A percentile compares a stretch with the other conserved stretches of the same genome.
Conservation (phyloP, 2,888 invertebrate genomes). For the Acronicta aceris region DNA sequence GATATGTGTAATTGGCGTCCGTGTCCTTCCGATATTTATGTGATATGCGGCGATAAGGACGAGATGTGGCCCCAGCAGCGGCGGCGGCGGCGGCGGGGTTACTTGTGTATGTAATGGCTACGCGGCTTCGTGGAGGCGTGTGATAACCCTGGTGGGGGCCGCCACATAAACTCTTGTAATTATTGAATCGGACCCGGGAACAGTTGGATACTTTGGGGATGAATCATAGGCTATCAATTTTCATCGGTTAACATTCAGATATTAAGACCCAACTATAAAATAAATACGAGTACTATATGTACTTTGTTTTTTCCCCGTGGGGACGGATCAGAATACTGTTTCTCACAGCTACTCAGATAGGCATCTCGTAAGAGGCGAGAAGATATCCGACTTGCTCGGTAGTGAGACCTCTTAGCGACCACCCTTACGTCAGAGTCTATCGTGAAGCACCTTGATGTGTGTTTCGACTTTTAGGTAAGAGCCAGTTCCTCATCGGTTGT, state of each 20-base stretch:
- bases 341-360: no score
- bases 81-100: slow-evolving; percentile 40
- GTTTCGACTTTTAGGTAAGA: no score
- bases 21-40: slow-evolving; percentile 58
- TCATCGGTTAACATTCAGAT: background rate
- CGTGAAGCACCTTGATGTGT: no score
- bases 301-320: no score
- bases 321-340: no score
- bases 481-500: no score
- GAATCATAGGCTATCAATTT: slow-evolving; percentile 24
- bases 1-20: slow-evolving; percentile 57
- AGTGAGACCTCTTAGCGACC: no score
- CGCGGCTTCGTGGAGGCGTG: slow-evolving; percentile 30
- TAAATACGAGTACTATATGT: no score
- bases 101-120: slow-evolving; percentile 43
- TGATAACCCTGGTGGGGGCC: slow-evolving; percentile 33
- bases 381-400: no score
- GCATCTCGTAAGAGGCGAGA: no score
- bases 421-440: no score
- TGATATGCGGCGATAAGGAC: slow-evolving; percentile 52
- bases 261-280: no score
- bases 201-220: slow-evolving; percentile 22
- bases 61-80: slow-evolving; percentile 26
- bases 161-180: slow-evolving; percentile 50
- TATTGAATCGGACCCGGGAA: slow-evolving; percentile 38